Evolutionary conservation across 2,797 vertebrate species (phyloP).

Genomic region (Manis javanica): DNA sequence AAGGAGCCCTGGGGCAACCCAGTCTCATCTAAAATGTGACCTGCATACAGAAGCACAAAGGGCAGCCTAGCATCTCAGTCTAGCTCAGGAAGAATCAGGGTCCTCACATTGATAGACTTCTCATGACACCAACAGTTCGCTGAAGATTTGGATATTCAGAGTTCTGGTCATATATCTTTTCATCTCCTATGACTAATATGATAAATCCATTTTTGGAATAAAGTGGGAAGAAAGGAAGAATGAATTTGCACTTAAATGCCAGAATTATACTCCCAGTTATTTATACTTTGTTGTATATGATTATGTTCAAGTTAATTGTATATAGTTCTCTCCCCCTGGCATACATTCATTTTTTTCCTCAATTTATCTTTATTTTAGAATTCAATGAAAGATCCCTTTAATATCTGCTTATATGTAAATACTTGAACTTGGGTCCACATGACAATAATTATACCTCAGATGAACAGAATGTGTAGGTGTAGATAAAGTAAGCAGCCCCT

Average conservation of each 20-base stretch:
- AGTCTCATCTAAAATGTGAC: background rate
- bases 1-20: background rate
- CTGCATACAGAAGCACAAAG: background rate
- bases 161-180: slow-evolving; percentile 17
- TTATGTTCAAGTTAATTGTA: slow-evolving; percentile 1
- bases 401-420: background rate
- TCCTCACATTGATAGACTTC: background rate
- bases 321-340: background rate
- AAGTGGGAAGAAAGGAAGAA: slow-evolving; percentile 18
- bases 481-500: background rate
- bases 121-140: background rate
- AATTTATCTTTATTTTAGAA: background rate
- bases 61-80: background rate
- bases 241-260: background rate
- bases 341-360: slow-evolving; percentile 3
- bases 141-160: slow-evolving; percentile 32
- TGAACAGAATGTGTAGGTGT: background rate
- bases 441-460: background rate
- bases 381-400: background rate
- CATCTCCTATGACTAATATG: background rate
- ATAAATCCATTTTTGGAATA: slow-evolving; percentile 48
- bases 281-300: background rate
- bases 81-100: background rate
- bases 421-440: background rate
- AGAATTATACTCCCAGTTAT: slow-evolving; percentile 22